Conservation (phyloP, 1,140 invertebrate genomes). For the Platorchestia sp. region DNA sequence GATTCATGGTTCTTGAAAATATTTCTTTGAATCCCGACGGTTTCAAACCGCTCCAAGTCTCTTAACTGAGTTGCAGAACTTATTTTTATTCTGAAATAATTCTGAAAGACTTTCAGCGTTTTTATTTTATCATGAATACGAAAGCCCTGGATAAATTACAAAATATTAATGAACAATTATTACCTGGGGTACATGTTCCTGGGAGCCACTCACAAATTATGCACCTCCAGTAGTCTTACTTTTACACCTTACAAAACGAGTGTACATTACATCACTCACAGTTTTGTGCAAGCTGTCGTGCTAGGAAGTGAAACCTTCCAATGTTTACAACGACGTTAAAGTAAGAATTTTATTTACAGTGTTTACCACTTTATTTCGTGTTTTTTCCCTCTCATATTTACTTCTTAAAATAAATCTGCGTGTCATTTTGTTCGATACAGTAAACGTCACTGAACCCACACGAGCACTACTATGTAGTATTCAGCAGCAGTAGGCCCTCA, state of each 20-base stretch:
- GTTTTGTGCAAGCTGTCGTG: too few relatives aligned
- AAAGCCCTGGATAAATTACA: not conserved
- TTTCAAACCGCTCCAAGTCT: too few relatives aligned
- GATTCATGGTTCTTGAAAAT: too few relatives aligned
- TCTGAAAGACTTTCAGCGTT: too few relatives aligned
- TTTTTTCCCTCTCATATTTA: not conserved
- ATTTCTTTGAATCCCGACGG: too few relatives aligned
- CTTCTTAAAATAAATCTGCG: not conserved
- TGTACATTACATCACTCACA: not conserved
- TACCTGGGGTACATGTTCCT: not conserved
- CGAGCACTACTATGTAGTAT: too few relatives aligned
- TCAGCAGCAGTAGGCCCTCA: too few relatives aligned
- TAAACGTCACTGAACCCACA: not conserved
- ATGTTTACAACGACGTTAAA: not conserved
- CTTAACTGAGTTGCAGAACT: too few relatives aligned
- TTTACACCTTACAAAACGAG: not conserved
- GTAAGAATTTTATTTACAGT: not conserved
- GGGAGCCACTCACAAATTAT: not conserved
- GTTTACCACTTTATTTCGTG: not conserved
- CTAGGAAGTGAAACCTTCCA: not conserved
- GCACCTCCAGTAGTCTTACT: not conserved
- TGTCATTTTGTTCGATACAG: not conserved
- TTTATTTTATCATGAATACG: not conserved
- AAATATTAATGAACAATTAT: not conserved
- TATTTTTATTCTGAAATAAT: too few relatives aligned